Conservation (phyloP, 2,113 vertebrate species). For the Nerophis lumbriciformis region DNA sequence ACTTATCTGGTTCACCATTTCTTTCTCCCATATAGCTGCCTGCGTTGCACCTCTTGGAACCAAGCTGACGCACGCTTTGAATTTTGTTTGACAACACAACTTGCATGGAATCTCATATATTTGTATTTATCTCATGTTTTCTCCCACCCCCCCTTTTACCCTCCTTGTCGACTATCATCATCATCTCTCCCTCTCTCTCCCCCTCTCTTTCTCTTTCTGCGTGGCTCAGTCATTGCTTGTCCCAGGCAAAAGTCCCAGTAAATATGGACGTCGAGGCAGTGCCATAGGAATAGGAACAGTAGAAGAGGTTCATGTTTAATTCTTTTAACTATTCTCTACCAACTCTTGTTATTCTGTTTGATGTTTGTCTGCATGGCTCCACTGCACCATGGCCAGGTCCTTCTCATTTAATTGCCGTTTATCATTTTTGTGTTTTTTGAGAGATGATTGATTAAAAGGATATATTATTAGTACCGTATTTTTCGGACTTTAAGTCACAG, state of each 20-base stretch:
- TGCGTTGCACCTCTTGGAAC: constrained; percentile 36
- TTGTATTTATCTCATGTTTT: constrained; percentile 44
- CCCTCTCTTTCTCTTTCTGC: constrained; percentile 35
- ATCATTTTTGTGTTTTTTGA: background rate
- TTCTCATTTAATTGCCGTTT: background rate
- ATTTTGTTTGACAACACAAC: constrained; percentile 59
- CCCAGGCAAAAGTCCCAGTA: constrained; percentile 92
- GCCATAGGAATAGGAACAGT: constrained; percentile 99
- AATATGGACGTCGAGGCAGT: constrained; percentile 96
- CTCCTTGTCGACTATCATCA: constrained; percentile 25
- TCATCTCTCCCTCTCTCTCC: constrained; percentile 28
- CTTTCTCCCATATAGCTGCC: constrained; percentile 53
- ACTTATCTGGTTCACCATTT: constrained; percentile 39
- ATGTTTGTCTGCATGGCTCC: constrained; percentile 44
- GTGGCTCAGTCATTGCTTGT: constrained; percentile 92
- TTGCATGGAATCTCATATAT: constrained; percentile 65
- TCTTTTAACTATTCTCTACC: constrained; percentile 58
- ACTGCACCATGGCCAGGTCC: constrained; percentile 20
- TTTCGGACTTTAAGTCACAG: too few species aligned
- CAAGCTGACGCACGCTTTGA: constrained; percentile 35
- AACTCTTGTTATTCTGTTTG: constrained; percentile 28
- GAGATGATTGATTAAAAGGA: background rate
- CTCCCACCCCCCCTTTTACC: constrained; percentile 16
- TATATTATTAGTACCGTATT: background rate
- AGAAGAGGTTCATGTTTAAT: constrained; percentile 91